Evolutionary conservation across 2,113 vertebrate genomes (phyloP).

Genomic region (Heloderma charlesbogerti): DNA sequence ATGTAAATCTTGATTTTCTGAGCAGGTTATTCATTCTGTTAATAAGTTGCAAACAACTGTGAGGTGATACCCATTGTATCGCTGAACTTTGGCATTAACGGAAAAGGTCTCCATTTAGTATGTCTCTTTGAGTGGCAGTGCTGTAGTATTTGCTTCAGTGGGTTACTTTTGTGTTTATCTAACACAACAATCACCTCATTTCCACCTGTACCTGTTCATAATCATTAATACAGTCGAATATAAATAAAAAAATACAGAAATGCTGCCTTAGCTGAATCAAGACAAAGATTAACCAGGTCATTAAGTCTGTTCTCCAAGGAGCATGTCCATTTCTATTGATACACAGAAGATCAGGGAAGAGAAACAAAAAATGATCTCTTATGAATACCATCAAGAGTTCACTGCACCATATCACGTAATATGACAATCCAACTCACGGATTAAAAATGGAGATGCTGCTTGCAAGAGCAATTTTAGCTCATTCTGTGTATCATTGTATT

Average conservation of each 20-base stretch:
- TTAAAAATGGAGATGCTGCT: slow-evolving; percentile 70
- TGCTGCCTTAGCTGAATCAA: slow-evolving; percentile 25
- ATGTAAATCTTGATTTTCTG: background rate
- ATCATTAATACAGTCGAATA: background rate
- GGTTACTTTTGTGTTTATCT: slow-evolving; percentile 31
- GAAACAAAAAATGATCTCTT: slow-evolving; percentile 45
- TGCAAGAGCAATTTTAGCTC: slow-evolving; percentile 68
- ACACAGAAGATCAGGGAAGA: slow-evolving; percentile 34
- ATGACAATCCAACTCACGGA: slow-evolving; percentile 67
- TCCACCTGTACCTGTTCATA: background rate
- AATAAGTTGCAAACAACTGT: background rate
- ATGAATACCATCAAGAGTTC: slow-evolving; percentile 66
- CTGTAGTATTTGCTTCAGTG: background rate
- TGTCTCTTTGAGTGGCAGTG: slow-evolving; percentile 29
- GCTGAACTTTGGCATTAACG: slow-evolving; percentile 17
- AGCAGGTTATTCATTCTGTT: background rate
- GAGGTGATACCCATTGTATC: background rate
- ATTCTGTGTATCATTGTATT: slow-evolving; percentile 76
- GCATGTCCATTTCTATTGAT: slow-evolving; percentile 56
- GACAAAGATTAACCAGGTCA: slow-evolving; percentile 52
- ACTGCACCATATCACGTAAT: slow-evolving; percentile 63
- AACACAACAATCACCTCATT: slow-evolving; percentile 37
- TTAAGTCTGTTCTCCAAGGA: slow-evolving; percentile 58
- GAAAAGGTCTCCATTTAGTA: background rate
- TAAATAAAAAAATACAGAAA: slow-evolving; percentile 38